These are phyloP conservation scores for Oenanthe melanoleuca DNA, from an alignment of 2,113 vertebrate species.

Conservation along the genomic window DNA sequence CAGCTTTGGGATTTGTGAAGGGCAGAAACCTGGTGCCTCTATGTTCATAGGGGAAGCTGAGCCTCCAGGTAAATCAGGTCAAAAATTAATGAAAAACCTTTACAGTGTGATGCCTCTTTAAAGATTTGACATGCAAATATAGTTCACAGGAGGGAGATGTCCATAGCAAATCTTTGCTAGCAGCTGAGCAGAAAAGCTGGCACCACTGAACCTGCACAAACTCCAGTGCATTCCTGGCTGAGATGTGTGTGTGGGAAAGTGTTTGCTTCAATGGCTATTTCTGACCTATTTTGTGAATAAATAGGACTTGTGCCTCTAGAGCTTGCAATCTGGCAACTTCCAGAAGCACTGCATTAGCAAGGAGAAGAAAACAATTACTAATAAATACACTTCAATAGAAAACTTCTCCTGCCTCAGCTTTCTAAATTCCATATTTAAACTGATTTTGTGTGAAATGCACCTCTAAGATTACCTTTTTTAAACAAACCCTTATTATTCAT, in stretches of 20 bases:
- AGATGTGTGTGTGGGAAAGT: not conserved
- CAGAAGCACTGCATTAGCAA: not conserved
- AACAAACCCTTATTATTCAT: not conserved
- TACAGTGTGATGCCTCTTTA: not conserved
- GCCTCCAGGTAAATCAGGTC: not conserved
- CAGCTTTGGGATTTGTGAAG: not conserved
- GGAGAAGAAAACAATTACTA: conserved; percentile 4
- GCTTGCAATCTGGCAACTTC: conserved; percentile 37
- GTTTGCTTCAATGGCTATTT: conserved; percentile 47
- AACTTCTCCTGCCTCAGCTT: not conserved
- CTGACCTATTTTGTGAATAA: conserved; percentile 54
- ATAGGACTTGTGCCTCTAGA: conserved; percentile 25
- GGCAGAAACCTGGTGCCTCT: not conserved
- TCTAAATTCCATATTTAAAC: not conserved
- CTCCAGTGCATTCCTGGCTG: not conserved
- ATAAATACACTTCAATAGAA: not conserved
- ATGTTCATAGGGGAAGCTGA: not conserved
- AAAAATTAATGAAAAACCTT: not conserved
- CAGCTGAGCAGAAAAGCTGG: not conserved
- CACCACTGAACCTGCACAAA: not conserved
- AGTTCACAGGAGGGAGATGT: not conserved
- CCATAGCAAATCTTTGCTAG: not conserved
- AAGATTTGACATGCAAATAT: not conserved
- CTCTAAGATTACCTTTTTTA: not conserved
- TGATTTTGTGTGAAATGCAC: not conserved